Base-by-base conservation (phyloP, 2,888 invertebrate genomes). In the Ormyrus pomaceus region DNA sequence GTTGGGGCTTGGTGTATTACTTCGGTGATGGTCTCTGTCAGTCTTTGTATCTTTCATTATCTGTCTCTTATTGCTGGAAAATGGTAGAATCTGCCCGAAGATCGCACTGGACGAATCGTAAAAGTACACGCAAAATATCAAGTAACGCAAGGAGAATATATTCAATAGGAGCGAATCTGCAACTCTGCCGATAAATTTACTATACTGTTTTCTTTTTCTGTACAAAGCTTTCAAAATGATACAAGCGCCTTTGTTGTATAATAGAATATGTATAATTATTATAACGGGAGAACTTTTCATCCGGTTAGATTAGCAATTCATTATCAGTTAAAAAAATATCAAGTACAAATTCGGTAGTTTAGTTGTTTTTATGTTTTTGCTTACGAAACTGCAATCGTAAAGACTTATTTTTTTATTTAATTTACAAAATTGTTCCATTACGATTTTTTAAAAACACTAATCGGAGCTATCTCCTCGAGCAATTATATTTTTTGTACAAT, bases 141-240 rank as follows among this genome's bases (percentile, higher is more conserved):
- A 62, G n/a, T 48, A 70, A 50, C 10, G 66, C 77, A 74, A 79
- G 74, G 74, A 74, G 55, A 13, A 48, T 65, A 74, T 65, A 65
- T 65, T 68, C 68, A 73, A 72, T 78, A 55, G 72, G 68, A 78
- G 68, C 68, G 78, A 34, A 56, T 77, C 45, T 50, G 8, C 45
- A 64, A 70, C 13, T 68, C 75, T 69, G 48, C 19, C 64, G 48
- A 56, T 8, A 53, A 58, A 59, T n/a, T 50, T 59, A 46, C 19
- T 46, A 5, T 5, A 10, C 45, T 56, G 46, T 72, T 62, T 34
- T 70, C 34, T 71, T 34, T 34, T 34, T 34, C 11, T 61, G 51
- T 59, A 65, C 73, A 48, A 64, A 74, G 51, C 11, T 53, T n/a
- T 34, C 19, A 76, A 59, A 55, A 76, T 61, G 59, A 34, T 34